A percentile compares a stretch with the other conserved stretches of the same genome.
Evolutionary conservation across 2,113 vertebrate genomes (phyloP).

Genomic region (Heterotis niloticus): DNA sequence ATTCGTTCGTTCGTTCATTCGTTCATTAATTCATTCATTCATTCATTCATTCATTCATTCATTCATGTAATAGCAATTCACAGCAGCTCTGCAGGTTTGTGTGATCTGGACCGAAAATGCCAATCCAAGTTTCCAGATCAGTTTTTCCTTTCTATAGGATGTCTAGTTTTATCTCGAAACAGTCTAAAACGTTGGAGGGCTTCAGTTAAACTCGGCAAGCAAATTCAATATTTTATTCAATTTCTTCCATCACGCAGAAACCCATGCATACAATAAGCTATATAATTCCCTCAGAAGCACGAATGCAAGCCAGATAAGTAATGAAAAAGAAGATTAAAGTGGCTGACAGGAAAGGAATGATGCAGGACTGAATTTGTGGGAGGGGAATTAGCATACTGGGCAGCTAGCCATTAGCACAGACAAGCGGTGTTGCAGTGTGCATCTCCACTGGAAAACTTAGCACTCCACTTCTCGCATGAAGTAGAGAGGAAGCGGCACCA

Average conservation of each 20-base stretch:
- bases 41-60: too few relatives aligned
- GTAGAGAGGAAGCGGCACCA: neutral
- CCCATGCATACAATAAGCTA: neutral
- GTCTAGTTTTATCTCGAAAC: too few relatives aligned
- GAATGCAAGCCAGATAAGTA: neutral
- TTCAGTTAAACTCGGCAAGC: too few relatives aligned
- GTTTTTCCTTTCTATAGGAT: too few relatives aligned
- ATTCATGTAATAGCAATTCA: too few relatives aligned
- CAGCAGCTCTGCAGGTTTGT: too few relatives aligned
- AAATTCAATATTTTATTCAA: neutral
- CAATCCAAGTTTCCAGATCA: too few relatives aligned
- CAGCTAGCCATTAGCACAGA: conserved; percentile 18
- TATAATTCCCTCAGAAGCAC: neutral
- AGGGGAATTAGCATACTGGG: conserved; percentile 12
- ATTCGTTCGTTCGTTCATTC: too few relatives aligned
- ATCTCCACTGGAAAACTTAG: neutral
- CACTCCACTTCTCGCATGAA: conserved; percentile 17
- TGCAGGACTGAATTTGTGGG: neutral
- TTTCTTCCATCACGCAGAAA: neutral
- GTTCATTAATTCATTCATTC: too few relatives aligned
- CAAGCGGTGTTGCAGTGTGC: conserved; percentile 17
- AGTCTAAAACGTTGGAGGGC: too few relatives aligned
- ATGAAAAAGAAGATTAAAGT: conserved; percentile 7
- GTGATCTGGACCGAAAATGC: too few relatives aligned
- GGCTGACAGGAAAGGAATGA: conserved; percentile 1